Evolutionary conservation across 2,797 vertebrate genomes (phyloP).

Genomic region (Amazona ochrocephala): DNA sequence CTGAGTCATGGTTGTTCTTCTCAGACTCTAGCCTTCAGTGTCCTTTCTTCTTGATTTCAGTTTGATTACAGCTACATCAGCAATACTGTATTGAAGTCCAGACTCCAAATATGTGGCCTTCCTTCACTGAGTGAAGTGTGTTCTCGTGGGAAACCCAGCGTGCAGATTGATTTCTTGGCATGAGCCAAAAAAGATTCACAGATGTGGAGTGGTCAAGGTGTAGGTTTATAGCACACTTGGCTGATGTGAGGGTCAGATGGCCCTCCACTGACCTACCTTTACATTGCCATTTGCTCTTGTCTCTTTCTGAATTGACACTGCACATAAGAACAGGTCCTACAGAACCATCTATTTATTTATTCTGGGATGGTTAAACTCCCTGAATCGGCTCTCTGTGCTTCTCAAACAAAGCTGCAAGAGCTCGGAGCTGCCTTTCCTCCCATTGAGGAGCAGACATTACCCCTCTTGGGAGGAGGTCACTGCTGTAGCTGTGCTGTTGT

Average conservation of each 20-base stretch:
- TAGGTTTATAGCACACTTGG: background rate
- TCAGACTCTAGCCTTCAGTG: background rate
- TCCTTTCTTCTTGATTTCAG: background rate
- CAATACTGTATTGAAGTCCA: background rate
- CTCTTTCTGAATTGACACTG: background rate
- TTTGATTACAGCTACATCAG: background rate
- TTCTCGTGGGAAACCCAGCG: background rate
- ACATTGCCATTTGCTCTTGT: background rate
- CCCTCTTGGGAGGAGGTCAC: background rate
- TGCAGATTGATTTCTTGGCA: background rate
- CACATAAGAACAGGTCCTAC: background rate
- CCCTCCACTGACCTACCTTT: background rate
- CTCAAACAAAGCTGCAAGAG: fast-evolving
- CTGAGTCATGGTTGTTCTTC: background rate
- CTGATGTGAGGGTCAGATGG: background rate
- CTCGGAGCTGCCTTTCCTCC: background rate
- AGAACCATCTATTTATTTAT: background rate
- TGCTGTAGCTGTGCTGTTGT: background rate
- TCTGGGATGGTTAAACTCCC: background rate
- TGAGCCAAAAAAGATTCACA: background rate
- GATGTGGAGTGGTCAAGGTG: background rate
- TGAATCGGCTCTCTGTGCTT: background rate
- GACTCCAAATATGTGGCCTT: background rate
- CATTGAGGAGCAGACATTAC: background rate
- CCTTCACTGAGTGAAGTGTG: background rate